Conservation (phyloP, 2,113 vertebrate genomes). For the Maccullochella peelii region DNA sequence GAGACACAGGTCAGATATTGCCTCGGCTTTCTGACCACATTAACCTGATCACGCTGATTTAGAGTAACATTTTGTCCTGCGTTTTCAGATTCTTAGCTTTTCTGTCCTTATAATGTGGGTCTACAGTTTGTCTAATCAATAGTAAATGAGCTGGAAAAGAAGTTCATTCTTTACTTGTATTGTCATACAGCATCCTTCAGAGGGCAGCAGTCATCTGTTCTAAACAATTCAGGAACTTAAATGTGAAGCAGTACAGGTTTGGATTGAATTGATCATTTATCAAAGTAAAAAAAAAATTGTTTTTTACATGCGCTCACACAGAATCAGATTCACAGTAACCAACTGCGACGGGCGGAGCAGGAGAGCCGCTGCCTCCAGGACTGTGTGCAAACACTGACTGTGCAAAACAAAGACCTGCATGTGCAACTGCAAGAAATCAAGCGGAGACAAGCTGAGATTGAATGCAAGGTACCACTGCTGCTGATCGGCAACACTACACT, state of each 20-base stretch:
- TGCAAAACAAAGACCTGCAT: constrained; percentile 91
- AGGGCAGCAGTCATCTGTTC: constrained; percentile 62
- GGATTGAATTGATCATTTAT: neutral
- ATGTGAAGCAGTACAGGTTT: neutral
- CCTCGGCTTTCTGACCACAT: neutral
- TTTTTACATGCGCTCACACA: constrained; percentile 63
- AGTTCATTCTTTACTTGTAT: constrained; percentile 15
- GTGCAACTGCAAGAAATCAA: constrained; percentile 91
- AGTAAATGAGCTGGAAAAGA: neutral
- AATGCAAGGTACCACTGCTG: constrained; percentile 91
- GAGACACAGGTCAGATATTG: constrained; percentile 91
- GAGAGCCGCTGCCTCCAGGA: constrained; percentile 87
- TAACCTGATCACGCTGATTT: too few species aligned
- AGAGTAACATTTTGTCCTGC: neutral
- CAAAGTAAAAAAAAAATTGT: neutral
- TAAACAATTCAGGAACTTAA: neutral
- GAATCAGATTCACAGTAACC: constrained; percentile 97
- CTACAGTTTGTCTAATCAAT: neutral
- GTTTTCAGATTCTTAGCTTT: neutral
- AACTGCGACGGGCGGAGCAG: constrained; percentile 93
- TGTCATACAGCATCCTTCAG: constrained; percentile 54
- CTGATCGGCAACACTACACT: neutral
- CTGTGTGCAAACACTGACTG: constrained; percentile 88
- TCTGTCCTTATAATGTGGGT: neutral
- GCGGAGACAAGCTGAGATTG: constrained; percentile 93